A percentile compares a stretch with the other conserved stretches of the same genome.
phyloP scores from a whole-genome alignment of 2,113 vertebrate genomes.

The Stegastes partitus region DNA sequence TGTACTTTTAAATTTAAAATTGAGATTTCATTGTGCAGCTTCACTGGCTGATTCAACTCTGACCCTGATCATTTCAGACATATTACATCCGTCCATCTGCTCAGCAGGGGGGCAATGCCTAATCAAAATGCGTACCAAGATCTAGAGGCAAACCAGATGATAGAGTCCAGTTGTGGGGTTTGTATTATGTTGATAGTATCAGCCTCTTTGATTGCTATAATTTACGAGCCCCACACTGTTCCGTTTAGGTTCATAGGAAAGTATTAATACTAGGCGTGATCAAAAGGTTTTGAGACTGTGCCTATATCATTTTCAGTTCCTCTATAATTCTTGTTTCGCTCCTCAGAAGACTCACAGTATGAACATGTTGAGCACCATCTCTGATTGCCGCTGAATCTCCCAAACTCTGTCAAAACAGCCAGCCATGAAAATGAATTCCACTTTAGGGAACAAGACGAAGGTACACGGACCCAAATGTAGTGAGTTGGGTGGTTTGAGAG shows the following conservation, averaged over 20 bases:
- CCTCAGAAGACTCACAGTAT: too few species aligned
- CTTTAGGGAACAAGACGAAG: too few species aligned
- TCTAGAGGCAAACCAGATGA: background rate
- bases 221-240: background rate
- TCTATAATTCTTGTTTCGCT: too few species aligned
- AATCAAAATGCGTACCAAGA: rapidly evolving
- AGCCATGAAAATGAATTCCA: too few species aligned
- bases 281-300: too few species aligned
- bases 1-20: background rate
- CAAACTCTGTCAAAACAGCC: too few species aligned
- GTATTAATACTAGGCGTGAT: background rate
- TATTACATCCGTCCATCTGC: background rate
- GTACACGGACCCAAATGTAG: too few species aligned
- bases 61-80: conserved; percentile 1
- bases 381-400: too few species aligned
- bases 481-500: too few species aligned
- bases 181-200: background rate
- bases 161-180: background rate
- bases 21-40: background rate
- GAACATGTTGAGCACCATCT: too few species aligned
- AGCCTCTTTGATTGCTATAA: background rate
- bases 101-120: background rate
- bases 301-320: too few species aligned
- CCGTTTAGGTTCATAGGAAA: background rate
- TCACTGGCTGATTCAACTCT: conserved; percentile 10